Evolutionary conservation across 2,888 invertebrate species (phyloP).

Genomic region (Eristalinus aeneus): DNA sequence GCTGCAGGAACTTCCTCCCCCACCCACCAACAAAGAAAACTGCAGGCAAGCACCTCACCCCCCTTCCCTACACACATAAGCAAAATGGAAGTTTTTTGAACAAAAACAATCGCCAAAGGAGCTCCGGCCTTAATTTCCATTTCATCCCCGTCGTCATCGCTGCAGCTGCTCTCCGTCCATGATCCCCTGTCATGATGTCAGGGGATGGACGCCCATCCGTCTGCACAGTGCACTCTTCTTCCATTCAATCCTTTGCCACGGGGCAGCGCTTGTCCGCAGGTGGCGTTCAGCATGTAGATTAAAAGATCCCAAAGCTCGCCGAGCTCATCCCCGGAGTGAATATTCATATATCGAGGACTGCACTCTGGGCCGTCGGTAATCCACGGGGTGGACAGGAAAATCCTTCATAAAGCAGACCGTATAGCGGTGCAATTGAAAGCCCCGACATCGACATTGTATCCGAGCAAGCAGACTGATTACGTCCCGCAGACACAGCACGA

Average conservation of each 20-base stretch:
- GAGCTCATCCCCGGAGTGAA: conserved; percentile 19
- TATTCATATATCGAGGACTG: not conserved
- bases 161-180: not conserved
- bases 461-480: not conserved
- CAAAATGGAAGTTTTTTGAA: conserved; percentile 6
- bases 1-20: not conserved
- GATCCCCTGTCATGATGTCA: not conserved
- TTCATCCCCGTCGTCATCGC: not conserved
- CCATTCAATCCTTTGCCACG: not conserved
- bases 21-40: not conserved
- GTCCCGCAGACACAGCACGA: not conserved
- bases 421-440: not conserved
- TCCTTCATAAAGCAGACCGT: conserved; percentile 1
- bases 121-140: conserved; percentile 19
- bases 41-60: not conserved
- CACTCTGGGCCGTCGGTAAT: not conserved
- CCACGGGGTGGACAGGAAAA: conserved; percentile 26
- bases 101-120: not conserved
- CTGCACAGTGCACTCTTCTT: not conserved
- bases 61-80: not conserved
- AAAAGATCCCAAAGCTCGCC: conserved; percentile 18
- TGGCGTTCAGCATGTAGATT: conserved; percentile 36
- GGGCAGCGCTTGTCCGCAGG: conserved; percentile 18
- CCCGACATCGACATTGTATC: conserved; percentile 3
- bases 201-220: not conserved